Evolutionary conservation across 2,888 invertebrate genomes (phyloP).

Genomic region (Ischnura elegans): DNA sequence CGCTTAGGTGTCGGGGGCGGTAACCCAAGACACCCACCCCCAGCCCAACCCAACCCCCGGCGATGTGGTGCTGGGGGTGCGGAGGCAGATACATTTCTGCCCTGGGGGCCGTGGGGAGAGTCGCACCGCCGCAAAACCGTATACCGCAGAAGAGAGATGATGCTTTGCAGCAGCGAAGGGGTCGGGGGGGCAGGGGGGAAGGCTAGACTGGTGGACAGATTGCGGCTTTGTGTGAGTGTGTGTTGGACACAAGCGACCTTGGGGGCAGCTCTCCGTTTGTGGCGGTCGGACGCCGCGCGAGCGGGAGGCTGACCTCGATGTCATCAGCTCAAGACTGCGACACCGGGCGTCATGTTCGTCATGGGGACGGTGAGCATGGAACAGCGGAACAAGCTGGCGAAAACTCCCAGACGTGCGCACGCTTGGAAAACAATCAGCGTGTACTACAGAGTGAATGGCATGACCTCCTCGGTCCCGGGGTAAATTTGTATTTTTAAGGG

Average conservation of each 20-base stretch:
- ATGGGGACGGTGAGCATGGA: not conserved
- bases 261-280: too few species aligned
- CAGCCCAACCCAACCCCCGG: not conserved
- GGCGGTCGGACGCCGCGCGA: too few species aligned
- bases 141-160: not conserved
- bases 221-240: not conserved
- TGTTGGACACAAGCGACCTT: not conserved
- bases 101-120: not conserved
- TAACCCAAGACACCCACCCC: not conserved
- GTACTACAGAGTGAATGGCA: too few species aligned
- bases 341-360: not conserved
- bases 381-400: not conserved
- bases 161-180: not conserved
- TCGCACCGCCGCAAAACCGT: not conserved
- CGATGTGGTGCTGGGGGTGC: not conserved
- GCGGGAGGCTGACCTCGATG: not conserved
- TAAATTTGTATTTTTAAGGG: too few species aligned
- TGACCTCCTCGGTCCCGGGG: too few species aligned
- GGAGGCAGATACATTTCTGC: not conserved
- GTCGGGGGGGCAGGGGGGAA: too few species aligned
- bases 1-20: slow-evolving; percentile 56
- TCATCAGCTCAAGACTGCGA: not conserved
- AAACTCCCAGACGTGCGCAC: not conserved
- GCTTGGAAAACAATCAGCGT: too few species aligned
- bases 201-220: too few species aligned